phyloP scores from a whole-genome alignment of 2,113 vertebrate species.

The Pleuronectes platessa region DNA sequence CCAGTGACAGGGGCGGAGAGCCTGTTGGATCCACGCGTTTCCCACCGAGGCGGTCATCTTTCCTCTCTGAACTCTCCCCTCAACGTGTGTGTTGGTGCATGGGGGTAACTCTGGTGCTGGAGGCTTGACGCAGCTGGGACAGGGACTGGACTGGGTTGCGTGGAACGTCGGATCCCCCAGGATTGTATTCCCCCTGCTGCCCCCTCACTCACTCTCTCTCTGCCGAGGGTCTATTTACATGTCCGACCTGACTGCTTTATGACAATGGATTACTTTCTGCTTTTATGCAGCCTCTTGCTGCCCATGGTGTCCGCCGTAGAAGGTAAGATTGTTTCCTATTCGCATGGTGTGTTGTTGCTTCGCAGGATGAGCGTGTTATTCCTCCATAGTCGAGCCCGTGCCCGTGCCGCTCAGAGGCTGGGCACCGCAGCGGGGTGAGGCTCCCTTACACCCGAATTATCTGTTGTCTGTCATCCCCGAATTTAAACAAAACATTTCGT shows the following conservation, averaged over 20 bases:
- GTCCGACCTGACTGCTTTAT: constrained; percentile 76
- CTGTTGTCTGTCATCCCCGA: neutral
- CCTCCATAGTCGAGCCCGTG: constrained; percentile 19
- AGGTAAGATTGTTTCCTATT: constrained; percentile 76
- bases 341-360: constrained; percentile 13
- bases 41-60: constrained; percentile 15
- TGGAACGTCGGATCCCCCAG: constrained; percentile 67
- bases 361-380: constrained; percentile 14
- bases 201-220: constrained; percentile 33
- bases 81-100: constrained; percentile 63
- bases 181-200: constrained; percentile 64
- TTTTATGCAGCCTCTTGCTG: constrained; percentile 84
- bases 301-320: constrained; percentile 80
- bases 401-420: constrained; percentile 19
- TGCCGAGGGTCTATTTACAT: constrained; percentile 78
- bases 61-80: constrained; percentile 30
- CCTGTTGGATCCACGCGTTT: constrained; percentile 24
- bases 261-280: constrained; percentile 88
- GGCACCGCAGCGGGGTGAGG: constrained; percentile 23
- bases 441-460: neutral
- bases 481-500: constrained; percentile 22
- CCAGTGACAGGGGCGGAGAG: constrained; percentile 29
- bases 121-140: constrained; percentile 68
- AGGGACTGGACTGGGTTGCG: constrained; percentile 67
- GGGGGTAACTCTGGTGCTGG: constrained; percentile 68